Base-by-base conservation (phyloP, 2,113 vertebrate species). In the Scortum barcoo region DNA sequence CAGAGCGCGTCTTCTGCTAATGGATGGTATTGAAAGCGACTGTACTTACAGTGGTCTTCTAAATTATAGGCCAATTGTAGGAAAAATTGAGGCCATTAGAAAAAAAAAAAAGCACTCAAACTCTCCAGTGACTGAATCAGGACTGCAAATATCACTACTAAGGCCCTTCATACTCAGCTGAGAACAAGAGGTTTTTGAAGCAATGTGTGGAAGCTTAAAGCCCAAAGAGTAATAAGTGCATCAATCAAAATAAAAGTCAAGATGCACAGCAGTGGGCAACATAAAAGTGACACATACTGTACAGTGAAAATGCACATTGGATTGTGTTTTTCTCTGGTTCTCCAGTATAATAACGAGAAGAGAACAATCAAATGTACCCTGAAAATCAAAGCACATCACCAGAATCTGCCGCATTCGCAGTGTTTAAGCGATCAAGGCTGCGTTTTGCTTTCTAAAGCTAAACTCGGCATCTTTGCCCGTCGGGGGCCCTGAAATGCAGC, bases 391-490 rank as follows among this genome's bases (percentile, higher is more conserved):
- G 28, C 5, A 26, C 14, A 7, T 66, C 81, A 57, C 20, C 48
- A 57, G 54, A 48, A 63, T 36, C 85, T 53, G 28, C 79, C 9
- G 63, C n/a, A 71, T 72, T 51, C 58, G 30, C 50, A 40, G 40
- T 5, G 30, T 50, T 84, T 76, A 63, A 60, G 28, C 36, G 73
- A 84, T 80, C 72, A 80, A 78, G 78, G 72, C 42, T 5, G 40
- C 28, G 2, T n/a, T 65, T 71, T 69, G 19, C 48, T 56, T 68
- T 62, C n/a, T 72, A 66, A 79, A 79, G 66, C 61, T 62, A 54
- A 67, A 76, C 40, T 48, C 10, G 11, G 65, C 33, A 36, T 36
- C 24, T 12, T 58, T 48, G 46, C 26, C 76, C 24, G 56, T 76
- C n/a, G 72, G 48, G 44, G 36, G 67, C 58, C 71, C 19, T n/a